Conservation (phyloP, 2,888 invertebrate genomes). For the Chironomus tentans region DNA sequence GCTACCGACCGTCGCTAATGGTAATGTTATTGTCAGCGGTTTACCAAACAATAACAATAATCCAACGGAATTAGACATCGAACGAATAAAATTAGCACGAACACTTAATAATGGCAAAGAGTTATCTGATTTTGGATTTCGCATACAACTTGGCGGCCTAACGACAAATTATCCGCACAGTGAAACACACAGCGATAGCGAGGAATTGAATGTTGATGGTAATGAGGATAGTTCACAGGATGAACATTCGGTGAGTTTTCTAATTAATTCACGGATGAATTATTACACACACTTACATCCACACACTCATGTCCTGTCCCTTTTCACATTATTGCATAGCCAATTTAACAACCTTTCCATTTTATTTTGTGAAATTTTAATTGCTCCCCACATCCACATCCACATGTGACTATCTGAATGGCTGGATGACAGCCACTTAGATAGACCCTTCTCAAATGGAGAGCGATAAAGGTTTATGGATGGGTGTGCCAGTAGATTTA, state of each 20-base stretch:
- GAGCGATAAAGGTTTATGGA: neutral
- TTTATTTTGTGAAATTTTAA: neutral
- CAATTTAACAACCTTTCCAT: neutral
- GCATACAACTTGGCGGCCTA: constrained; percentile 43
- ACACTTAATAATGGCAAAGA: constrained; percentile 33
- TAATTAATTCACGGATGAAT: constrained; percentile 15
- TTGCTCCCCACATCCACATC: neutral
- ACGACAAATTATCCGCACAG: constrained; percentile 38
- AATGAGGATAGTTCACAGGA: constrained; percentile 42
- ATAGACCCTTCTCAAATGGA: constrained; percentile 13
- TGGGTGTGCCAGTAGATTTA: no score
- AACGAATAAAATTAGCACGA: constrained; percentile 40
- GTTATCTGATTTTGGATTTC: constrained; percentile 42
- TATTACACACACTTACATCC: neutral
- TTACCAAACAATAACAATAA: constrained; percentile 1
- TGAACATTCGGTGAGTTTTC: constrained; percentile 40
- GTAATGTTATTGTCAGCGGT: neutral
- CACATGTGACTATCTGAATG: neutral
- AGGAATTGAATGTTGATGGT: constrained; percentile 43
- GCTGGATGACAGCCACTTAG: neutral
- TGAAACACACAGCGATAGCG: constrained; percentile 38
- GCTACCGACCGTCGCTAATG: constrained; percentile 10
- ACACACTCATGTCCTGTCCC: neutral
- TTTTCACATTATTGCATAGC: neutral
- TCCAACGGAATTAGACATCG: constrained; percentile 38